These are phyloP conservation scores for Ennomos erosarius DNA, from an alignment of 2,888 invertebrate species.

Conservation along the genomic window DNA sequence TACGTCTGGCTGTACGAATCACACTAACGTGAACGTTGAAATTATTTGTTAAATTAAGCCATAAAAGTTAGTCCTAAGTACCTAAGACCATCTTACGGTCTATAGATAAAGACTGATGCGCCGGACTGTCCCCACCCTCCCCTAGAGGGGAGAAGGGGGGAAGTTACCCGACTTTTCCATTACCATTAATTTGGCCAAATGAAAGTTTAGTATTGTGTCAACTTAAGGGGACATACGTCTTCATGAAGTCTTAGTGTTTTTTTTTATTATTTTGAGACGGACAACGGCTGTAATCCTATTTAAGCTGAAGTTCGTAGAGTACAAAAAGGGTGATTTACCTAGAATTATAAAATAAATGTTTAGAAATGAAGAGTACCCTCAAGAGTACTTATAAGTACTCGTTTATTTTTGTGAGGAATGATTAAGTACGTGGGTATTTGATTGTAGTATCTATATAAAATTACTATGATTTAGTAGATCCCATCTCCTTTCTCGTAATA, in stretches of 20 bases:
- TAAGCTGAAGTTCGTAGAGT: not conserved
- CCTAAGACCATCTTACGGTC: not conserved
- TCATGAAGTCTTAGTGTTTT: slow-evolving; percentile 48
- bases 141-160: slow-evolving; percentile 18
- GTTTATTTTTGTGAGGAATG: too few relatives aligned
- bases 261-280: slow-evolving; percentile 26
- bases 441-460: too few relatives aligned
- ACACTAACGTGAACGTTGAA: too few relatives aligned
- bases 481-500: too few relatives aligned
- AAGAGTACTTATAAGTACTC: too few relatives aligned
- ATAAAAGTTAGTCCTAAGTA: too few relatives aligned
- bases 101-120: slow-evolving; percentile 40
- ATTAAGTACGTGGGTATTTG: too few relatives aligned
- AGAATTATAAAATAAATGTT: too few relatives aligned
- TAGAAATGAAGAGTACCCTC: too few relatives aligned
- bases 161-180: slow-evolving; percentile 67
- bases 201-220: slow-evolving; percentile 60
- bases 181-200: slow-evolving; percentile 68
- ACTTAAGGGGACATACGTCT: slow-evolving; percentile 57
- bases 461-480: too few relatives aligned
- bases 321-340: not conserved
- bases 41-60: too few relatives aligned
- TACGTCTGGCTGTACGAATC: too few relatives aligned
- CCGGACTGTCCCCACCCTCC: slow-evolving; percentile 23
- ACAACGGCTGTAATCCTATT: slow-evolving; percentile 10